phyloP scores from a whole-genome alignment of 2,113 vertebrate species.

The human region GRCh38 chr4:75943501-75944000 shows the following conservation, averaged over 20 bases:
- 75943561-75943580: neutral
- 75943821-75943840: neutral
- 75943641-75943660: neutral
- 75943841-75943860: neutral
- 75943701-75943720: no score
- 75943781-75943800: neutral
- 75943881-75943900: neutral
- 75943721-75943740: neutral
- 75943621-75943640: neutral
- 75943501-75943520: neutral
- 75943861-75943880: neutral
- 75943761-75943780: neutral
- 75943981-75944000: neutral
- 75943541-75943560: neutral
- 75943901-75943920: neutral
- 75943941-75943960: neutral
- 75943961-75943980: neutral
- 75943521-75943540: neutral
- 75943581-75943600: neutral
- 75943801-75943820: neutral
- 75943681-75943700: no score
- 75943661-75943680: neutral
- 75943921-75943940: neutral
- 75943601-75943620: neutral
- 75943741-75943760: neutral